A percentile compares a stretch with the other conserved stretches of the same genome.
phyloP scores from a whole-genome alignment of 2,888 invertebrate genomes.

The Xylota sylvarum region DNA sequence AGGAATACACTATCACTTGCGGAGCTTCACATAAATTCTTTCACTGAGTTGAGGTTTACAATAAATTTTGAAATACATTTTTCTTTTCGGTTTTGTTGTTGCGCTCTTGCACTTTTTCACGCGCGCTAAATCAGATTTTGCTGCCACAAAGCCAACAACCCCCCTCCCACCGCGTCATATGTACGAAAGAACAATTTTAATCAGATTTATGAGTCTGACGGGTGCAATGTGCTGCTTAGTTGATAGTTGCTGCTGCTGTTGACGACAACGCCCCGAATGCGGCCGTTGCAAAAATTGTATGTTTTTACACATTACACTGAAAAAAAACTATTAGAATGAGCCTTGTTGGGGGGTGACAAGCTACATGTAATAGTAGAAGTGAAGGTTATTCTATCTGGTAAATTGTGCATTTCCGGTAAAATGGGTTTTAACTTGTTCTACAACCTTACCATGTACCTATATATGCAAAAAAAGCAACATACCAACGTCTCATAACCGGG shows the following conservation, averaged over 20 bases:
- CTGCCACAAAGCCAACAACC: neutral
- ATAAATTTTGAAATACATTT: slow-evolving; percentile 16
- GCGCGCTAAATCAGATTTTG: slow-evolving; percentile 48
- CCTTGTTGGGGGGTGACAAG: neutral
- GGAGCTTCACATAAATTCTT: slow-evolving; percentile 67
- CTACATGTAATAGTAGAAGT: too few species aligned
- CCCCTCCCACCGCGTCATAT: slow-evolving; percentile 3
- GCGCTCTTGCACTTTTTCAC: slow-evolving; percentile 5
- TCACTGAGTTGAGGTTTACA: slow-evolving; percentile 32
- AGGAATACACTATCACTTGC: slow-evolving; percentile 56
- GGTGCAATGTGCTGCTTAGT: slow-evolving; percentile 66
- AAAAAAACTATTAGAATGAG: neutral
- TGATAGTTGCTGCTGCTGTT: slow-evolving; percentile 7
- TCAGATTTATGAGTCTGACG: slow-evolving; percentile 71
- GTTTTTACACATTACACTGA: neutral
- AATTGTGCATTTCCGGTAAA: neutral
- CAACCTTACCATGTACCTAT: too few species aligned
- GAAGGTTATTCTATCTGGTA: neutral
- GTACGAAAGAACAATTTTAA: slow-evolving; percentile 60
- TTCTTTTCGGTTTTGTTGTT: slow-evolving; percentile 1
- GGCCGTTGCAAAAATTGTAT: neutral
- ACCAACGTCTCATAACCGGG: too few species aligned
- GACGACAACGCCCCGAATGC: neutral
- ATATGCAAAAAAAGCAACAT: too few species aligned
- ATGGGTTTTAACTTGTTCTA: neutral